Evolutionary conservation across 1,140 invertebrate genomes (phyloP).

Genomic region (Colletes latitarsis): DNA sequence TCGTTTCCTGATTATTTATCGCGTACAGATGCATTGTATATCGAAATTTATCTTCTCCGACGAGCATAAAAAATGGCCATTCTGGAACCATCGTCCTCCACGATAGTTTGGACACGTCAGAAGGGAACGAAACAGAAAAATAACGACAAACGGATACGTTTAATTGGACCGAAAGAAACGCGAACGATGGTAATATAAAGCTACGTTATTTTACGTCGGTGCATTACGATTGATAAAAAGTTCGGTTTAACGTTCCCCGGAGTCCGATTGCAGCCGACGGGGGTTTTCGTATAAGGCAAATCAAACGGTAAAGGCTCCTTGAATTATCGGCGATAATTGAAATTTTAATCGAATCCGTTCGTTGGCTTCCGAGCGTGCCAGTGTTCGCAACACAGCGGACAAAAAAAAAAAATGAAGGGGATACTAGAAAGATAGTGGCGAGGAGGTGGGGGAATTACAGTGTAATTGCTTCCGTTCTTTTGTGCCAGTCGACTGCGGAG

Average conservation of each 20-base stretch:
- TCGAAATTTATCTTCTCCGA: no score
- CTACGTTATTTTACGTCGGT: no score
- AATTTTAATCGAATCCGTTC: slow-evolving; percentile 47
- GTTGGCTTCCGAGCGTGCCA: slow-evolving; percentile 6
- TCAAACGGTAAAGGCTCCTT: neutral
- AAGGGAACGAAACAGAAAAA: neutral
- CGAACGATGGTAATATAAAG: no score
- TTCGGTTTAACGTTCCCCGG: no score
- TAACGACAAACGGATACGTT: no score
- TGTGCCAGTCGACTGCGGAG: slow-evolving; percentile 14
- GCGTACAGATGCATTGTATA: no score
- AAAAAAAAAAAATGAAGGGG: neutral
- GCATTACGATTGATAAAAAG: neutral
- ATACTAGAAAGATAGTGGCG: slow-evolving; percentile 10
- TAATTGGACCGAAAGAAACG: no score
- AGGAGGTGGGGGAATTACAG: neutral
- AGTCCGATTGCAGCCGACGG: neutral
- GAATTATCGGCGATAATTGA: slow-evolving; percentile 42
- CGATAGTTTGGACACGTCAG: neutral
- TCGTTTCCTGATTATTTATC: no score
- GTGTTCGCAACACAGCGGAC: slow-evolving; percentile 1
- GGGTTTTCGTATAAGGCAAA: neutral
- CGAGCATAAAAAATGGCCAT: no score
- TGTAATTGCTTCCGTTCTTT: slow-evolving; percentile 41
- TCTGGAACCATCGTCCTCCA: no score